Conservation (phyloP, 2,797 vertebrate species). For the Bradypodion pumilum region DNA sequence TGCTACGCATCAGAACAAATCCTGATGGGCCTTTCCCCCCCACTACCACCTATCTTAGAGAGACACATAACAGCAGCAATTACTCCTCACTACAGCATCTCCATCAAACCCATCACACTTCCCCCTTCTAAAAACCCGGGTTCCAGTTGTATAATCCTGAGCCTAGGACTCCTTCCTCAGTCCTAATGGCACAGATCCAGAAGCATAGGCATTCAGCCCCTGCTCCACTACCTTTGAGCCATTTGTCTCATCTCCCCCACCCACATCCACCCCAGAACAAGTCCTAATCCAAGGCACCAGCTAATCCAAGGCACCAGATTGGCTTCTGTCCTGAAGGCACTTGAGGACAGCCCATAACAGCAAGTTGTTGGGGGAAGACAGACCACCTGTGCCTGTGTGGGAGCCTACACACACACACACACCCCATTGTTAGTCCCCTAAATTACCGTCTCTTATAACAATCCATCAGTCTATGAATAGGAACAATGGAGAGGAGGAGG, state of each 20-base stretch:
- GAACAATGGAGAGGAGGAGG: background rate
- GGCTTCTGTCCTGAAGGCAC: background rate
- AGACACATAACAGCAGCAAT: constrained; percentile 16
- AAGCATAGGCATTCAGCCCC: background rate
- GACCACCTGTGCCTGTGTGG: background rate
- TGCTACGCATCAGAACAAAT: background rate
- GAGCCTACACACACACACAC: too few relatives aligned
- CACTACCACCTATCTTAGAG: constrained; percentile 1
- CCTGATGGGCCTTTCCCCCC: background rate
- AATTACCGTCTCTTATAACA: background rate
- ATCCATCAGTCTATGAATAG: background rate
- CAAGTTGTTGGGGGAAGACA: background rate
- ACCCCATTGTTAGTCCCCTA: background rate
- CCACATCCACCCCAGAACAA: background rate
- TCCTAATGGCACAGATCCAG: background rate
- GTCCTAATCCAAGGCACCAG: background rate
- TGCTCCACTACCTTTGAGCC: background rate
- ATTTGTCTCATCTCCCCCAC: background rate
- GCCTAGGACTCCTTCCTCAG: background rate
- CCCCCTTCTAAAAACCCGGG: background rate
- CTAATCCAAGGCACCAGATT: background rate
- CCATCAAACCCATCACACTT: constrained; percentile 1
- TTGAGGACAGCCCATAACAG: background rate
- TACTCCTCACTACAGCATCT: constrained; percentile 43
- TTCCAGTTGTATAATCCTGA: constrained; percentile 13